Conservation (phyloP, 1,140 invertebrate genomes). For the Hydropsyche tenuis region DNA sequence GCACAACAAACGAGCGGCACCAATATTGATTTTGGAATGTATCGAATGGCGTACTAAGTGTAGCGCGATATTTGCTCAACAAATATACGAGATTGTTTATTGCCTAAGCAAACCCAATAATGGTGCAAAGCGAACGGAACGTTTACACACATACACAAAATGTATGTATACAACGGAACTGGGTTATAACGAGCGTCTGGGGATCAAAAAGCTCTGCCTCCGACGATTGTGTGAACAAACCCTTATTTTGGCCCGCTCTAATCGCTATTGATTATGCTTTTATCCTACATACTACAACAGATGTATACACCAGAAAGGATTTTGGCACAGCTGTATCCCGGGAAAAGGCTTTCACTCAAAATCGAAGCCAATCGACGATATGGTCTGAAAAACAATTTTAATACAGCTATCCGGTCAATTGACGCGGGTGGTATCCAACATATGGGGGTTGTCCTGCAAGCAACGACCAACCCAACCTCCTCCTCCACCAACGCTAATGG, state of each 20-base stretch:
- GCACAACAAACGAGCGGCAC: constrained; percentile 23
- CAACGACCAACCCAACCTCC: neutral
- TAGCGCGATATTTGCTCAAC: constrained; percentile 27
- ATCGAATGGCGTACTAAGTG: constrained; percentile 24
- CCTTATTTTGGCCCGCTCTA: no score
- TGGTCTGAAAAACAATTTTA: neutral
- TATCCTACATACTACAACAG: no score
- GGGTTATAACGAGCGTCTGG: no score
- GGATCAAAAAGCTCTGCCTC: no score
- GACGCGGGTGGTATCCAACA: no score
- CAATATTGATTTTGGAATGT: constrained; percentile 28
- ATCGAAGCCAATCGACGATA: no score
- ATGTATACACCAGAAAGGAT: no score
- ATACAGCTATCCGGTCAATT: neutral
- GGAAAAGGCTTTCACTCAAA: no score
- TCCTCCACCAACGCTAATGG: constrained; percentile 5
- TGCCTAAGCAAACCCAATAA: constrained; percentile 27
- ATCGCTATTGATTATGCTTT: no score
- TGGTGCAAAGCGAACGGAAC: constrained; percentile 23
- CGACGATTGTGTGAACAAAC: no score
- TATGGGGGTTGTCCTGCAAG: no score
- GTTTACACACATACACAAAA: neutral
- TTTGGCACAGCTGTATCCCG: no score
- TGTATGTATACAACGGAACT: neutral
- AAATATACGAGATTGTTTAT: constrained; percentile 28